Evolutionary conservation across 2,888 invertebrate genomes (phyloP).

Genomic region (Sarcophaga caerulescens): DNA sequence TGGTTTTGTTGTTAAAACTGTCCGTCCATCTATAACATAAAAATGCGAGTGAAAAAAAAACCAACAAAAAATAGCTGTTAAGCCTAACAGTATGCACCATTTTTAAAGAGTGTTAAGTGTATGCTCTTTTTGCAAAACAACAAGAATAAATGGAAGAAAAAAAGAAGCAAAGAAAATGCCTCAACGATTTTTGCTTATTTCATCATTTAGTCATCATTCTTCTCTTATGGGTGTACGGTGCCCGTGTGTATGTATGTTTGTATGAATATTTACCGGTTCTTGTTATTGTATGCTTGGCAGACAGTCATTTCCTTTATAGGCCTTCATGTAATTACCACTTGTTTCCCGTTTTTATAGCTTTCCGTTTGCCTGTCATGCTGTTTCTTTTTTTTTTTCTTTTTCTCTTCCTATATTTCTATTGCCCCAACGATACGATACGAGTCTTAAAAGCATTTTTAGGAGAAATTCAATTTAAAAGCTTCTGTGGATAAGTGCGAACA

Average conservation of each 20-base stretch:
- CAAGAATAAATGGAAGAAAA: too few relatives aligned
- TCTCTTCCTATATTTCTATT: too few relatives aligned
- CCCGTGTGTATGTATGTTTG: slow-evolving; percentile 19
- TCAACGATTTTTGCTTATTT: slow-evolving; percentile 61
- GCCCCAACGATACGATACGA: background rate
- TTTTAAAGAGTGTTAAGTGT: slow-evolving; percentile 59
- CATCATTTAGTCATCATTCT: slow-evolving; percentile 64
- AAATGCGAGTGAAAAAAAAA: slow-evolving; percentile 13
- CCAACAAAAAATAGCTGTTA: background rate
- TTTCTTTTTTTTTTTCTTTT: background rate
- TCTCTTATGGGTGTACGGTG: background rate
- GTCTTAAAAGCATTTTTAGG: too few relatives aligned
- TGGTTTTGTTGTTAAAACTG: slow-evolving; percentile 29
- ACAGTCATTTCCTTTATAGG: slow-evolving; percentile 71
- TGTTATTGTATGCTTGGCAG: slow-evolving; percentile 69
- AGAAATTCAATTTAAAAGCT: too few relatives aligned
- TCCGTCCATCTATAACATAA: background rate
- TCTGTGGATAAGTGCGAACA: too few relatives aligned
- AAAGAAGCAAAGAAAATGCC: slow-evolving; percentile 25
- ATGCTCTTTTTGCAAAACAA: slow-evolving; percentile 50
- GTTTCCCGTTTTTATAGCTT: slow-evolving; percentile 69
- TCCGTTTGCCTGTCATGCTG: slow-evolving; percentile 59
- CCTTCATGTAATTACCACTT: slow-evolving; percentile 72
- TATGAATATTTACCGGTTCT: slow-evolving; percentile 27
- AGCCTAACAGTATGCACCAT: slow-evolving; percentile 52